Base-by-base conservation (phyloP, 2,888 invertebrate species). In the Busseola fusca region DNA sequence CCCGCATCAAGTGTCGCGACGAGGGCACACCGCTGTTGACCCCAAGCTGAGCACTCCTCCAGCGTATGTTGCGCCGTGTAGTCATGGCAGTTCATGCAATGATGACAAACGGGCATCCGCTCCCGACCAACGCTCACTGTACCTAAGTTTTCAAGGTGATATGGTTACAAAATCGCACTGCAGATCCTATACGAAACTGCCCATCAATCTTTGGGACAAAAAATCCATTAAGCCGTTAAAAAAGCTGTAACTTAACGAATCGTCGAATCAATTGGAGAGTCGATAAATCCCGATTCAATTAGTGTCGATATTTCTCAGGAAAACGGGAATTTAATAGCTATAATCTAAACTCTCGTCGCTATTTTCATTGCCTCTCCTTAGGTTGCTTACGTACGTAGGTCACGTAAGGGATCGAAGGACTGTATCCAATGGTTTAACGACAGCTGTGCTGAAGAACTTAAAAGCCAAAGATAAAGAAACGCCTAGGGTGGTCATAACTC, bases 391-490 rank as follows among this genome's bases (percentile, higher is more conserved):
- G 48, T 59, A 81, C 62, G 63, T 64, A 52, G 52, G 63, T 81
- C 81, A 81, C 81, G 81, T 81, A 82, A n/a, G 40, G 79, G 69
- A 69, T 72, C 69, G 57, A 64, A 68, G 50, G 57, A 37, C 64
- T 60, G 34, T 78, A 71, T 52, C 69, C 67, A 72, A 68, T 60
- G 48, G 50, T 62, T 76, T 67, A 69, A 76, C 80, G 67, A 64
- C 80, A 73, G 65, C 80, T 81, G 82, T 40, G 80, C 64, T 5
- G 21, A 50, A 65, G 16, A n/a, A 54, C 63, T 66, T 37, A 54
- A 65, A 58, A 66, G 42, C 60, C 3, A 30, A 59, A 78, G 56
- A 81, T 69, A 66, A 79, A 69, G 42, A 74, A 68, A 62, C 12
- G n/a, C 34, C 16, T 52, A 56, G 14, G 10, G 1, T 30, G 30